These are phyloP conservation scores for Lampropteryx suffumata DNA, from an alignment of 2,888 invertebrate species.

Conservation along the genomic window DNA sequence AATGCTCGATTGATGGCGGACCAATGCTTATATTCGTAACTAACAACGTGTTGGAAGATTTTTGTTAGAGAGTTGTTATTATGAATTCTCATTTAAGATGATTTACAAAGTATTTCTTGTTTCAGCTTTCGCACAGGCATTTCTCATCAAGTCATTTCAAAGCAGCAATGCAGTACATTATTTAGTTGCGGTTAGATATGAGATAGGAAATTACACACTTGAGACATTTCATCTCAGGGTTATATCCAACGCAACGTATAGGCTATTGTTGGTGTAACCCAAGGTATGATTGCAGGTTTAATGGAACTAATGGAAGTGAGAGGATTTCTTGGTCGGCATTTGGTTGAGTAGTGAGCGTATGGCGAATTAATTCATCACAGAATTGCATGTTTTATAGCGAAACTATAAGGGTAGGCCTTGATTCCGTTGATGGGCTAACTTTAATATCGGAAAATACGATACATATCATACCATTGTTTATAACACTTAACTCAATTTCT, in stretches of 20 bases:
- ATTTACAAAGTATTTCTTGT: background rate
- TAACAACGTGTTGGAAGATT: too few species aligned
- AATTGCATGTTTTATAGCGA: constrained; percentile 2
- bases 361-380: constrained; percentile 10
- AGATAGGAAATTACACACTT: constrained; percentile 24
- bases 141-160: constrained; percentile 8
- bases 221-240: constrained; percentile 26
- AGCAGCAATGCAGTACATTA: constrained; percentile 12
- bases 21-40: background rate
- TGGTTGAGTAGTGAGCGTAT: constrained; percentile 1
- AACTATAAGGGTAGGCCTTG: too few species aligned
- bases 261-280: constrained; percentile 21
- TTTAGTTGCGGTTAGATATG: constrained; percentile 17
- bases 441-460: too few species aligned
- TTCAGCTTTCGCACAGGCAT: constrained; percentile 9
- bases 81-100: too few species aligned
- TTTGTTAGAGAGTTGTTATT: too few species aligned
- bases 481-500: too few species aligned
- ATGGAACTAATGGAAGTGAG: constrained; percentile 26
- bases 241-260: constrained; percentile 13
- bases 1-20: background rate
- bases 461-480: too few species aligned
- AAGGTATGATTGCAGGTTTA: constrained; percentile 21
- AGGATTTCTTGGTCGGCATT: constrained; percentile 12
- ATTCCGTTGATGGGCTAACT: too few species aligned